These are phyloP conservation scores for Epinotia nisella DNA, from an alignment of 2,888 invertebrate species.

Conservation along the genomic window DNA sequence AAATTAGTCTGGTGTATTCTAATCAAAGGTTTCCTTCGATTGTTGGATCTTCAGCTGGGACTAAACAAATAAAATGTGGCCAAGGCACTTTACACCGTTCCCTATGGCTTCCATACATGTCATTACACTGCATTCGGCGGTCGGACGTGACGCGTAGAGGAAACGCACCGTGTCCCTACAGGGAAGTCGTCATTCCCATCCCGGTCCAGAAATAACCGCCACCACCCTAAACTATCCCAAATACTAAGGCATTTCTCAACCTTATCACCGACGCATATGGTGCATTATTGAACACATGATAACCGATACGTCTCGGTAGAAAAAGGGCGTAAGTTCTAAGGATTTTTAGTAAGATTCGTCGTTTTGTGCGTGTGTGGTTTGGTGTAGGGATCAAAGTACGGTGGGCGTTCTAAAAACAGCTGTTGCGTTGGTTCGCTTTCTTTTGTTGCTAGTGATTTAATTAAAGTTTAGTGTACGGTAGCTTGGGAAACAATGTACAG, in stretches of 20 bases:
- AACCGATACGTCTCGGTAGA: background rate
- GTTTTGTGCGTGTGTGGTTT: background rate
- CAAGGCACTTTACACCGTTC: background rate
- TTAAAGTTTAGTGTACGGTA: conserved; percentile 32
- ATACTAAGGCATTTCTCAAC: background rate
- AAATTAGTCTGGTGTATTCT: too few relatives aligned
- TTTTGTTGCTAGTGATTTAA: conserved; percentile 55
- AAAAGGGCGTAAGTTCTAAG: background rate
- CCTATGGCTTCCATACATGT: conserved; percentile 5
- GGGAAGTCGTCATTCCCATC: conserved; percentile 80
- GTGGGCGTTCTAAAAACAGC: conserved; percentile 76
- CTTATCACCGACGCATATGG: background rate
- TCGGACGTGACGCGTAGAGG: conserved; percentile 77
- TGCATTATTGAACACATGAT: background rate
- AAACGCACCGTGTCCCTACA: conserved; percentile 72
- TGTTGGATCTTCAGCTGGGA: too few relatives aligned
- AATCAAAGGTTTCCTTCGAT: too few relatives aligned
- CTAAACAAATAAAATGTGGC: background rate
- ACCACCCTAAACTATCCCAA: background rate
- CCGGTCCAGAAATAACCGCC: conserved; percentile 72
- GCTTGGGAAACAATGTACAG: conserved; percentile 30
- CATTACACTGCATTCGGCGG: conserved; percentile 44
- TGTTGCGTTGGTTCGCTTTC: conserved; percentile 70
- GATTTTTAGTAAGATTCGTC: background rate
- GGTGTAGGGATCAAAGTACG: conserved; percentile 55